Conservation (phyloP, 2,888 invertebrate genomes). For the Tricholauxania praeusta region DNA sequence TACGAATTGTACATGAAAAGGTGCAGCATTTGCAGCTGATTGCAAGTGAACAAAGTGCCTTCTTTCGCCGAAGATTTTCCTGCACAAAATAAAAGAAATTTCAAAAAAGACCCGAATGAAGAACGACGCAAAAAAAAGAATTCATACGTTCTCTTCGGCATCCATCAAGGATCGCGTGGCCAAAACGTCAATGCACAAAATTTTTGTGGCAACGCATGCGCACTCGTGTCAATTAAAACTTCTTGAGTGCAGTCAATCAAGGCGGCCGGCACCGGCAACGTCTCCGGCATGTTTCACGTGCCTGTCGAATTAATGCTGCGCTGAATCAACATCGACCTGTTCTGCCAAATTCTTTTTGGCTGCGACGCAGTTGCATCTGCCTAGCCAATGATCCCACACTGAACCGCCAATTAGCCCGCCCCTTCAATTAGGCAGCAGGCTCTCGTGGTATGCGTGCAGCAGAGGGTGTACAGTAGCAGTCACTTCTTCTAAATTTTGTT, state of each 20-base stretch:
- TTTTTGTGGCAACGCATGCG: slow-evolving; percentile 40
- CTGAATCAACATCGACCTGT: slow-evolving; percentile 14
- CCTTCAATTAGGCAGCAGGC: slow-evolving; percentile 55
- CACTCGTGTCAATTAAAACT: slow-evolving; percentile 56
- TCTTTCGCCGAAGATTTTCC: slow-evolving; percentile 13
- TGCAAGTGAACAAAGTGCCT: not conserved
- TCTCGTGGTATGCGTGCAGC: slow-evolving; percentile 36
- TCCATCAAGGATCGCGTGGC: slow-evolving; percentile 55
- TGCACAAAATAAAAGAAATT: not conserved
- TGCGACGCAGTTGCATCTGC: slow-evolving; percentile 57
- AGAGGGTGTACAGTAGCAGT: slow-evolving; percentile 22
- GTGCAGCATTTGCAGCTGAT: slow-evolving; percentile 33
- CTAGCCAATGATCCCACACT: slow-evolving; percentile 46
- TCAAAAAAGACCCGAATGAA: not conserved
- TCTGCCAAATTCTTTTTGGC: slow-evolving; percentile 12
- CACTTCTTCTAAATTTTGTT: not conserved
- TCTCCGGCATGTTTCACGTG: not conserved
- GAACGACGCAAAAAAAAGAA: not conserved
- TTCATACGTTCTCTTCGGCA: slow-evolving; percentile 29
- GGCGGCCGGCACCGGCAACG: slow-evolving; percentile 18
- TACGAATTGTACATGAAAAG: slow-evolving; percentile 10
- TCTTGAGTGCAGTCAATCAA: slow-evolving; percentile 40
- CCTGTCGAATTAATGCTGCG: slow-evolving; percentile 26
- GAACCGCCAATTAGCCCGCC: slow-evolving; percentile 62
- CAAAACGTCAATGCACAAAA: slow-evolving; percentile 38